Conservation (phyloP, 2,113 vertebrate species). For the Hemichromis elongatus region DNA sequence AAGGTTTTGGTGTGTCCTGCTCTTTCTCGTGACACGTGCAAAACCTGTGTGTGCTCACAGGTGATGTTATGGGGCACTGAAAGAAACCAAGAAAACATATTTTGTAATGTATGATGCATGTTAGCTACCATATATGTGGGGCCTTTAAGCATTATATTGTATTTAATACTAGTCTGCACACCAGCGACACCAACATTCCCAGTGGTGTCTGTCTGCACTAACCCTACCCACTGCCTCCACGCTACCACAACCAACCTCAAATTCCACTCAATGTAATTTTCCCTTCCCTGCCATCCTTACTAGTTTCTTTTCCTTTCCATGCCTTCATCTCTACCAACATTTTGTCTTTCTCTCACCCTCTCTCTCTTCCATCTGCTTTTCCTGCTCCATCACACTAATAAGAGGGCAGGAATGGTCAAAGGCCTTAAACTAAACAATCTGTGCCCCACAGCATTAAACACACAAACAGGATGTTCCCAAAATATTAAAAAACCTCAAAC, state of each 20-base stretch:
- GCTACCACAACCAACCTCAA: conserved; percentile 18
- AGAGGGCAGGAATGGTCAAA: conserved; percentile 30
- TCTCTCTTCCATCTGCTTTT: not conserved
- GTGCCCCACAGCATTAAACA: conserved; percentile 16
- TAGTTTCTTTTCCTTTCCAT: not conserved
- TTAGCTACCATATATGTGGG: not conserved
- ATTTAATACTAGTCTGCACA: conserved; percentile 60
- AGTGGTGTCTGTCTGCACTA: conserved; percentile 23
- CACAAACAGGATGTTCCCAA: conserved; percentile 67
- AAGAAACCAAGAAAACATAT: not conserved
- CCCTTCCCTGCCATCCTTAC: not conserved
- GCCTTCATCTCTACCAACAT: not conserved
- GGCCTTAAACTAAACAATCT: conserved; percentile 37
- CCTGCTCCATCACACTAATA: conserved; percentile 22
- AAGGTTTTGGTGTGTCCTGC: not conserved
- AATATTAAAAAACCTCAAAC: conserved; percentile 51
- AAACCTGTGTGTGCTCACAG: not conserved
- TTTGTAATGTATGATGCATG: not conserved
- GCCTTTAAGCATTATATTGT: conserved; percentile 53
- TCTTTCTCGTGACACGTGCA: not conserved
- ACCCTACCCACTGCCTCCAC: not conserved
- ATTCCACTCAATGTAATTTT: not conserved
- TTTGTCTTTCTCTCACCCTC: not conserved
- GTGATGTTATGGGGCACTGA: not conserved
- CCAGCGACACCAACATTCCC: conserved; percentile 43